Conservation (phyloP, 2,113 vertebrate genomes). For the Odobenus rosmarus region DNA sequence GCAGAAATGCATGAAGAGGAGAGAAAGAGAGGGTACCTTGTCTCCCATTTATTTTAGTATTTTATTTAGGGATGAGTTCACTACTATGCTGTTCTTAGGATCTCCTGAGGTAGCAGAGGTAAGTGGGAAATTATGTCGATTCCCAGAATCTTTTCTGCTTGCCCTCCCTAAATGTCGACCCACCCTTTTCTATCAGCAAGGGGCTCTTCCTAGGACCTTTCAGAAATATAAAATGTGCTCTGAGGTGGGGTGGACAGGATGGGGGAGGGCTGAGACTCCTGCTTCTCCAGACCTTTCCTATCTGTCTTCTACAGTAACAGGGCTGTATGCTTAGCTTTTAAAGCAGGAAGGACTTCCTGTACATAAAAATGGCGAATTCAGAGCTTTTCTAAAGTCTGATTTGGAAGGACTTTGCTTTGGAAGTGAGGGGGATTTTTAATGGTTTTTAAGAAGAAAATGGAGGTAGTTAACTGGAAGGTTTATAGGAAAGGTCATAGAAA, state of each 20-base stretch:
- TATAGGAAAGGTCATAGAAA: constrained; percentile 51
- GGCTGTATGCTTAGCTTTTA: constrained; percentile 60
- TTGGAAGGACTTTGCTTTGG: constrained; percentile 73
- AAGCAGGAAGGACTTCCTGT: constrained; percentile 70
- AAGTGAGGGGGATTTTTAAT: constrained; percentile 74
- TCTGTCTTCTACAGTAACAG: background rate
- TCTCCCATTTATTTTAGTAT: constrained; percentile 74
- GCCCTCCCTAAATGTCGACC: background rate
- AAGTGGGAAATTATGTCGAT: background rate
- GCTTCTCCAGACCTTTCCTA: background rate
- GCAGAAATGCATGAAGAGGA: constrained; percentile 48
- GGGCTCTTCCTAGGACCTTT: constrained; percentile 44
- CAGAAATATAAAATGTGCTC: background rate
- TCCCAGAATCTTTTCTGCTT: background rate
- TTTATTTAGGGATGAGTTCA: constrained; percentile 73
- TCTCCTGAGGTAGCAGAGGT: constrained; percentile 49
- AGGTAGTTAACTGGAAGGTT: constrained; percentile 73
- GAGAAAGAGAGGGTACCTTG: constrained; percentile 70
- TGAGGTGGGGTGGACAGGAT: background rate
- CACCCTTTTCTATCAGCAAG: background rate
- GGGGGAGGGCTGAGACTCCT: background rate
- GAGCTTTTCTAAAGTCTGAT: constrained; percentile 72
- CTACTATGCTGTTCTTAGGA: constrained; percentile 64
- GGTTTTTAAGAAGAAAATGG: constrained; percentile 69
- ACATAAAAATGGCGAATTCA: constrained; percentile 65